Evolutionary conservation across 2,888 invertebrate genomes (phyloP), one percentile per base, ranked within the genome.

Genomic region (Ornithoptera priamus): DNA sequence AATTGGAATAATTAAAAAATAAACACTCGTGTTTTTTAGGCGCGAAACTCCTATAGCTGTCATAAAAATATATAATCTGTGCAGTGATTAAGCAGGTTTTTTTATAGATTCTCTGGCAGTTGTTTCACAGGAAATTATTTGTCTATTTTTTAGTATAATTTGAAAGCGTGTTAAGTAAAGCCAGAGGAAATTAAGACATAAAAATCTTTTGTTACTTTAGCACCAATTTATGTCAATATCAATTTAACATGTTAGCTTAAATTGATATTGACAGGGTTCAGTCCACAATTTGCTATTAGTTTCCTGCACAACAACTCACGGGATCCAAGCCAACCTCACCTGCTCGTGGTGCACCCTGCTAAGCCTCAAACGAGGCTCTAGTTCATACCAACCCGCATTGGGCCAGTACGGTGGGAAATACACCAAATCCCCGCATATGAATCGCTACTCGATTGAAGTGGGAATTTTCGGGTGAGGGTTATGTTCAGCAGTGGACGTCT

Each of bases 51-150:
- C 58, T 24, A 69, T 30, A 24, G 65, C 62, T 57, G 65, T 65
- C 22, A 69, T 69, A 69, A 69, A 69, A 69, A 65, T 69, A 62
- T 69, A 69, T 69, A 62, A 69, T 69, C 69, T 65, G 62, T 69
- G 62, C 65, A 46, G 53, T 62, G 65, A 69, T 69, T 69, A 50
- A 22, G 57, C 50, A 42, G 10, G 62, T 57, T 62, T 62, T 65
- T 65, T 39, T 53, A 36, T 62, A 36, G 24, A 39, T 65, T 57
- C 61, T 46, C 46, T 42, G 36, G 61, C 58, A 12, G 62, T 62
- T 65, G 46, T 69, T 65, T 69, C 65, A 69, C 65, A 65, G 46
- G 30, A 12, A 65, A 65, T 65, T 61, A 69, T 65, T 65, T n/a
- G 20, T 30, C 62, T 39, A 65, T 61, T 69, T 69, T 62, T 65